Evolutionary conservation across 1,140 invertebrate genomes (phyloP), one percentile per base, ranked within the genome.

Genomic region (Drosophila tani): DNA sequence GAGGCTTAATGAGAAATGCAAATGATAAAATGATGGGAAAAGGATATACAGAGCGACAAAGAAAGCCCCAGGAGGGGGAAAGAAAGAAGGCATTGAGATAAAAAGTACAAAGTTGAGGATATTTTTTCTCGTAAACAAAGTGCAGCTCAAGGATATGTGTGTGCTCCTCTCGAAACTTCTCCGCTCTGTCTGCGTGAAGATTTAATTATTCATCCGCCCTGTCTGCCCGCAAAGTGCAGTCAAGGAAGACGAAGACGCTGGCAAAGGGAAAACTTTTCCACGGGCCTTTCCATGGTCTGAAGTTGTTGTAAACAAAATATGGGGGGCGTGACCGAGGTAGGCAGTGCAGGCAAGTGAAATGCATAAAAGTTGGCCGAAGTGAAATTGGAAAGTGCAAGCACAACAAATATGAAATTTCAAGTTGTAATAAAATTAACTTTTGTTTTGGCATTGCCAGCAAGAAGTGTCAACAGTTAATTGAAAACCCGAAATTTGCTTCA

Each of bases 171-270:
- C 38, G 59, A 55, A 64, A 55, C 46, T 60, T 46, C 60, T 59
- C 57, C 46, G 60, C 60, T 55, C 51, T 62, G 70, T 51, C 58
- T 77, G 79, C 60, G 60, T 32, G 70, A 79, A 84, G 76, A 88
- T 88, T 87, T 87, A 87, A 87, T 87, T 87, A 87, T 87, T 87
- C 84, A 87, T 88, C 73, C 84, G 84, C 84, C 81, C 73, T 70
- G 80, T 83, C 81, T 81, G 73, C 84, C 84, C 83, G 81, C 84
- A 88, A 77, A 84, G 75, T 65, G 64, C 77, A 71, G 40, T 40
- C 60, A 73, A 79, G 45, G 64, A 55, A 76, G 55, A 69, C 53
- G 57, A 17, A 56, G 53, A 46, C 41, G 64, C 64, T 29, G 43
- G 62, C 45, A 45, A 60, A 78, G 64, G 84, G 77, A 57, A 86